Evolutionary conservation across 2,113 vertebrate genomes (phyloP).

Genomic region (Numida meleagris): DNA sequence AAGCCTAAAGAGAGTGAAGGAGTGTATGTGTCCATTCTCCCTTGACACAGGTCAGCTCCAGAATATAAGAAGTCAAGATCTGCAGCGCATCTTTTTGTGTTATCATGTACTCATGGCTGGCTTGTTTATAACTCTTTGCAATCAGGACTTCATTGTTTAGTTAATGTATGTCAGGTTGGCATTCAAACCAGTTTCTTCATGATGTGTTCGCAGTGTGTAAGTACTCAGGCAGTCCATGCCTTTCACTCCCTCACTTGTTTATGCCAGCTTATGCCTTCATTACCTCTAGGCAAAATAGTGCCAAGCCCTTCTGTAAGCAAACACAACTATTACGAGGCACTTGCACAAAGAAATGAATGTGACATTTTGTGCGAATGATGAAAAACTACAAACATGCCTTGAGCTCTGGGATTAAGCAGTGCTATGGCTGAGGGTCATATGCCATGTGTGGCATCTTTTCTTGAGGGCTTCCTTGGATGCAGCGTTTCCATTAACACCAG

Average conservation of each 20-base stretch:
- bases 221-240: not conserved
- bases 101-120: accelerated
- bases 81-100: not conserved
- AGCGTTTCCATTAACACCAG: not conserved
- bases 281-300: not conserved
- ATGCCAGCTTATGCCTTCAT: slow-evolving; percentile 6
- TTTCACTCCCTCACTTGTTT: slow-evolving; percentile 26
- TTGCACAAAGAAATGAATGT: not conserved
- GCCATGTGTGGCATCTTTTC: not conserved
- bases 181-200: not conserved
- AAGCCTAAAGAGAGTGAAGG: not conserved
- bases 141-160: not conserved
- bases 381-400: not conserved
- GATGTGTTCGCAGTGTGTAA: not conserved
- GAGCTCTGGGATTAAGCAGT: not conserved
- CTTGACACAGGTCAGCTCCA: not conserved
- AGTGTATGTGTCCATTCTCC: not conserved
- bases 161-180: not conserved
- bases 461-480: not conserved
- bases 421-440: not conserved
- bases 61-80: not conserved
- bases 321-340: not conserved
- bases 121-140: not conserved
- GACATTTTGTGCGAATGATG: not conserved
- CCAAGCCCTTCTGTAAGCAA: slow-evolving; percentile 38